Evolutionary conservation across 2,797 vertebrate genomes (phyloP), one percentile per base, ranked within the genome.

Genomic region (Danio choprae): DNA sequence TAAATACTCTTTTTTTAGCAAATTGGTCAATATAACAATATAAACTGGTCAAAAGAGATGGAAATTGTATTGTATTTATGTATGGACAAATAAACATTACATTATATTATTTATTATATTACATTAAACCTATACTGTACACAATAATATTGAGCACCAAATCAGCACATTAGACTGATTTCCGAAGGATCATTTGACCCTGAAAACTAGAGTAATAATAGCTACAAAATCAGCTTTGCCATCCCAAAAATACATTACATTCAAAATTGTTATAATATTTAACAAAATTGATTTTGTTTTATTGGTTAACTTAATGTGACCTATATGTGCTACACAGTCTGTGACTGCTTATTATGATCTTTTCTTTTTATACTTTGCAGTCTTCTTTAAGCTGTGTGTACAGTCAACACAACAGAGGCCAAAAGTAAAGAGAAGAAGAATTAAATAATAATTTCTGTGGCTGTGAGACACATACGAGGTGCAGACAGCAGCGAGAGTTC

Each of bases 401-500:
- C 22, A 60, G 22, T 77, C 44, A 44, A 71, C 59, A 63, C 58
- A 55, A 72, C 1, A 29, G 38, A 55, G 7, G 20, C 20, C 43
- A n/a, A 38, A 63, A 20, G 38, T 36, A n/a, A 38, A 67, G 53
- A 53, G 44, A 59, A 20, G 29, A 43, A 12, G 18, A 64, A 20
- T 74, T 48, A 9, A 64, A 62, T 50, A 18, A 29, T 72, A 69
- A 59, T 64, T 74, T 48, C 64, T 46, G 58, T 50, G 82, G 79
- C 36, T 81, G 60, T 44, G 10, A 12, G 53, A 44, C 38, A 95
- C 96, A 90, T 96, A 99, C 98, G 98, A 99, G 87, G 95, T 96
- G 87, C 95, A 95, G 80, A 99, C 92, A 73, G 98, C 98, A 75
- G 97, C 96, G 67, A 99, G 90, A 0, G 98, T 98, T 87, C 98